Evolutionary conservation across 2,888 invertebrate species (phyloP), one percentile per base, ranked within the genome.

Genomic region (Strigamia maritima): DNA sequence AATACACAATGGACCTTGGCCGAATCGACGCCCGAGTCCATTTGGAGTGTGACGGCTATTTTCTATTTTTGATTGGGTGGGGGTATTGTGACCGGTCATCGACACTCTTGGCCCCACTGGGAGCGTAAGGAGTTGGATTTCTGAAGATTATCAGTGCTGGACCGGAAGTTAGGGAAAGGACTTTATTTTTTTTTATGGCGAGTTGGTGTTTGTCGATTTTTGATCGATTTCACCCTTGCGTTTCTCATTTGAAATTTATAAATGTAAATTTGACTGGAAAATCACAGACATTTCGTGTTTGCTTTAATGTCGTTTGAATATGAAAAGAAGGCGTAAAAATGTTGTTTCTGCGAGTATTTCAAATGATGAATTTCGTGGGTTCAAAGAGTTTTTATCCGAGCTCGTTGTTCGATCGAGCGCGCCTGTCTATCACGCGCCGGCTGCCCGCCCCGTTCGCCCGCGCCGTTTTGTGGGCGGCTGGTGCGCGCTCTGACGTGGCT

Each of bases 1-100:
- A 70, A 70, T 70, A 70, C 70, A 70, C 70, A 70, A 70, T 70
- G 70, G 70, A 70, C 70, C 70, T 70, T 70, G 70, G 70, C 70
- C 70, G 70, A 28, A 24, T 70, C 70, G 26, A 70, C 70, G 70
- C 28, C 70, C 14, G 70, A 70, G 26, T 70, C 70, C 70, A 70
- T 70, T 70, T 70, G 70, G 28, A 70, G 26, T 28, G 70, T 70
- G 70, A 70, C 26, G 70, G 28, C 28, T 70, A 26, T 70, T 70
- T 70, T 70, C 70, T 70, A 24, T 70, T 70, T 70, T 70, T 70
- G 70, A 70, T 70, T 70, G 70, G 70, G 26, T 14, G 54, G 28
- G 70, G 24, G 70, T 70, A 24, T 70, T 70, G 70, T 70, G 28
- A 10, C 70, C 70, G 70, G 70, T 70, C 70, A 70, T 28, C 70